phyloP scores from a whole-genome alignment of 1,140 invertebrate genomes.

The Apis dorsata region DNA sequence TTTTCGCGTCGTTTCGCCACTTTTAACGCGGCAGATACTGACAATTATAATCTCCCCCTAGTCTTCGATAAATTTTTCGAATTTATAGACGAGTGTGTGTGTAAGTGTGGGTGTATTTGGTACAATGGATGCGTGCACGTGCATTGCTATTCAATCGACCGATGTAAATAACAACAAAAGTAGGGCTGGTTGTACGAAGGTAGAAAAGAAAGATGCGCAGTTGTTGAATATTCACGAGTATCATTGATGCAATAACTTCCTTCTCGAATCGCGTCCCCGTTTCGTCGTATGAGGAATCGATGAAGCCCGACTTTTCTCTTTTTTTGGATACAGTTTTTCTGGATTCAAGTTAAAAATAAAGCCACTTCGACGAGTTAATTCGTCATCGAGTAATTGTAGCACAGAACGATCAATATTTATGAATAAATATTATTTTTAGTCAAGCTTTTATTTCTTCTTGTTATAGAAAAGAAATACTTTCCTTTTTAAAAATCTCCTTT shows the following conservation, averaged over 20 bases:
- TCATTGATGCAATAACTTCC: background rate
- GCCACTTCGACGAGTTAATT: no score
- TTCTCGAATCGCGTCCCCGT: background rate
- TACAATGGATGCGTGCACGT: constrained; percentile 26
- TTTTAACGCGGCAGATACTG: constrained; percentile 6
- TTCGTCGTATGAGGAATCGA: background rate
- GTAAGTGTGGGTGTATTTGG: background rate
- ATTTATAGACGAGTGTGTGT: constrained; percentile 62
- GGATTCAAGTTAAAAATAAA: no score
- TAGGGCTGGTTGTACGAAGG: constrained; percentile 49
- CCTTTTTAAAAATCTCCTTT: no score
- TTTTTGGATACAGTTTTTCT: no score
- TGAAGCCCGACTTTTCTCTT: background rate
- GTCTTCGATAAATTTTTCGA: constrained; percentile 45
- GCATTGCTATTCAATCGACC: constrained; percentile 68
- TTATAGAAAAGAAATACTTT: no score
- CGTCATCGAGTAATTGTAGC: no score
- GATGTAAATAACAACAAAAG: constrained; percentile 64
- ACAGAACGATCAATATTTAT: no score
- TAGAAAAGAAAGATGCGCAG: constrained; percentile 39
- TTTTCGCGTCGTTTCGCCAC: constrained; percentile 37
- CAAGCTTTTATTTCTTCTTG: no score
- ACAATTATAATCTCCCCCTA: background rate
- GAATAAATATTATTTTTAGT: no score
- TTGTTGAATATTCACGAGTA: constrained; percentile 19